Evolutionary conservation across 2,113 vertebrate genomes (phyloP).

Genomic region (Paedocypris sp.): DNA sequence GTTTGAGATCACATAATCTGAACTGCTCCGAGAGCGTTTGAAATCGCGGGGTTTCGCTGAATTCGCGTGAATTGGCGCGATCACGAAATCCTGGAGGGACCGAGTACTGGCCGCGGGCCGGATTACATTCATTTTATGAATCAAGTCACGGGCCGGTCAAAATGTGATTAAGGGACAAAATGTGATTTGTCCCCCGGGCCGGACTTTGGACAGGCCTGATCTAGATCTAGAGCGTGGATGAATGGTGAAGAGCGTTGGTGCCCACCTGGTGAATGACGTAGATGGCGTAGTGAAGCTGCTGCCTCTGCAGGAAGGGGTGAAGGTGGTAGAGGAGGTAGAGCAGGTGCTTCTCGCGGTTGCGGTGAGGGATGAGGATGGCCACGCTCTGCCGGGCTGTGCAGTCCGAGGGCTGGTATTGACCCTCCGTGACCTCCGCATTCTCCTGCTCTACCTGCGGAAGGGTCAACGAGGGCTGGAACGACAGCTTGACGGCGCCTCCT

Average conservation of each 20-base stretch:
- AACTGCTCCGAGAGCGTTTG: too few species aligned
- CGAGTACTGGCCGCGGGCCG: too few species aligned
- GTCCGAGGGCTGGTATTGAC: conserved; percentile 63
- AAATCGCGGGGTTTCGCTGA: too few species aligned
- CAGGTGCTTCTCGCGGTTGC: conserved; percentile 81
- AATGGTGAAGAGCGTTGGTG: not conserved
- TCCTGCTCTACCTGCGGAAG: conserved; percentile 66
- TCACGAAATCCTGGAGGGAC: too few species aligned
- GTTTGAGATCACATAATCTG: too few species aligned
- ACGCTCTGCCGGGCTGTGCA: conserved; percentile 74
- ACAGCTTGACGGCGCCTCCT: conserved; percentile 70
- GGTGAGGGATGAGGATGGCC: conserved; percentile 83
- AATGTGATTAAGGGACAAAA: too few species aligned
- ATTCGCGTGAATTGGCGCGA: too few species aligned
- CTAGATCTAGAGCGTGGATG: too few species aligned
- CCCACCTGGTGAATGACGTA: conserved; percentile 90
- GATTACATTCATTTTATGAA: too few species aligned
- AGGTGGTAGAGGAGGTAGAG: conserved; percentile 74
- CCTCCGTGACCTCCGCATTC: conserved; percentile 63
- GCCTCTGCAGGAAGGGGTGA: conserved; percentile 87
- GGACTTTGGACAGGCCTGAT: too few species aligned
- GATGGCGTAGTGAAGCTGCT: conserved; percentile 86
- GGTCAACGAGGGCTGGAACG: conserved; percentile 68
- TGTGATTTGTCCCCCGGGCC: too few species aligned
- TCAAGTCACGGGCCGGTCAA: too few species aligned